Evolutionary conservation across 2,888 invertebrate genomes (phyloP), one percentile per base, ranked within the genome.

Genomic region (Metellina segmentata): DNA sequence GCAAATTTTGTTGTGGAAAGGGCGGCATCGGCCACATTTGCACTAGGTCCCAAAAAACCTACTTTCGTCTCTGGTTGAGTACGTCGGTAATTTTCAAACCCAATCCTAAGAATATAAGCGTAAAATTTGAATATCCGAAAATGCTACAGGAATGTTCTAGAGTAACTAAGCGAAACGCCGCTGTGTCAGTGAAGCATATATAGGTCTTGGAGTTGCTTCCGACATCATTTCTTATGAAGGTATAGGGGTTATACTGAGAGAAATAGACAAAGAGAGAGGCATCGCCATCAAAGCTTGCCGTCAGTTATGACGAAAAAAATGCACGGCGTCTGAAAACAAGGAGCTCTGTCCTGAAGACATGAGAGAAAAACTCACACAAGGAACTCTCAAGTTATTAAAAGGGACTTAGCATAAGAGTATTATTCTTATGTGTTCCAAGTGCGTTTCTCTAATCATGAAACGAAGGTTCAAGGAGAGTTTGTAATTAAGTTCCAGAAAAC

Each of bases 251-350:
- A 34, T 34, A 34, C 1, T 34, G 34, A 34, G 34, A 34, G 34
- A 34, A 34, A 34, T 34, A 34, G 34, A 34, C 34, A 34, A 4
- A 34, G 34, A 34, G 34, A 34, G 34, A 34, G 53, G 86, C 7
- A 71, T 34, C 13, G 19, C n/a, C 52, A 49, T 78, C 71, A 81
- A 81, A 81, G 81, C 70, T 20, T n/a, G 51, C 77, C 78, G 70
- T 86, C 78, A 8, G 69, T 86, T 86, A 49, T 71, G 53, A 86
- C 52, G 34, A 0, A 49, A 70, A 34, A 86, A 78, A 86, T 86
- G 70, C 86, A 20, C 78, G 86, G 78, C 78, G 48, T 20, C 8
- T 70, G 6, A 13, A 78, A 20, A 86, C 86, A 86, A 86, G 86
- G 75, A 70, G 16, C 8, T 86, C 71, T 86, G 70, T 86, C 78